phyloP scores from a whole-genome alignment of 1,140 invertebrate species.

The Parapsyche elsis region DNA sequence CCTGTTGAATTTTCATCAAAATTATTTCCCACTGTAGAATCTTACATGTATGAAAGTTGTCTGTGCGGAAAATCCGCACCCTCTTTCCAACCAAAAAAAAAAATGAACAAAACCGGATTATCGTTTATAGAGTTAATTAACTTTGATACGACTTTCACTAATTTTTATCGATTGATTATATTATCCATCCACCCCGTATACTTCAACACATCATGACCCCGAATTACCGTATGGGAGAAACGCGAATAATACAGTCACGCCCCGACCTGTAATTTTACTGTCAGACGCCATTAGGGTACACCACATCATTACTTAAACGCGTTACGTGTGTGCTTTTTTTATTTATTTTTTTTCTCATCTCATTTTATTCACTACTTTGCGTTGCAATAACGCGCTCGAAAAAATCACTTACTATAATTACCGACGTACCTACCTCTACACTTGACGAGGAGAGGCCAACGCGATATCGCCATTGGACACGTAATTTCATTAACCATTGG shows the following conservation, averaged over 20 bases:
- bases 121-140: not conserved
- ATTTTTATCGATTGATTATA: slow-evolving; percentile 2
- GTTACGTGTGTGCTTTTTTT: not conserved
- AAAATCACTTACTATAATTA: too few relatives aligned
- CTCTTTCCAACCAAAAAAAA: too few relatives aligned
- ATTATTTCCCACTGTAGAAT: too few relatives aligned
- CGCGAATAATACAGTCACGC: not conserved
- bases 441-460: too few relatives aligned
- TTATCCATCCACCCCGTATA: too few relatives aligned
- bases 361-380: not conserved
- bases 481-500: too few relatives aligned
- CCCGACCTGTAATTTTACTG: slow-evolving; percentile 4
- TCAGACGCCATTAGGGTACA: not conserved
- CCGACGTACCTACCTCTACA: too few relatives aligned
- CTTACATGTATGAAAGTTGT: too few relatives aligned
- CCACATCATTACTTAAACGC: not conserved
- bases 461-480: too few relatives aligned
- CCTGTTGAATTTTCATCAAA: too few relatives aligned
- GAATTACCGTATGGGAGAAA: not conserved
- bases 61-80: too few relatives aligned
- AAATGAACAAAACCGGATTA: not conserved
- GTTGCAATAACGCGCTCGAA: too few relatives aligned
- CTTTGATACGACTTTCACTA: slow-evolving; percentile 33
- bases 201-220: not conserved
- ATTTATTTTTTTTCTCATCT: not conserved